Percentiles rank a stretch among this genome's conserved stretches.
These are phyloP conservation scores for Lanistes nyassanus DNA, from an alignment of 1,140 invertebrate genomes.

Conservation along the genomic window DNA sequence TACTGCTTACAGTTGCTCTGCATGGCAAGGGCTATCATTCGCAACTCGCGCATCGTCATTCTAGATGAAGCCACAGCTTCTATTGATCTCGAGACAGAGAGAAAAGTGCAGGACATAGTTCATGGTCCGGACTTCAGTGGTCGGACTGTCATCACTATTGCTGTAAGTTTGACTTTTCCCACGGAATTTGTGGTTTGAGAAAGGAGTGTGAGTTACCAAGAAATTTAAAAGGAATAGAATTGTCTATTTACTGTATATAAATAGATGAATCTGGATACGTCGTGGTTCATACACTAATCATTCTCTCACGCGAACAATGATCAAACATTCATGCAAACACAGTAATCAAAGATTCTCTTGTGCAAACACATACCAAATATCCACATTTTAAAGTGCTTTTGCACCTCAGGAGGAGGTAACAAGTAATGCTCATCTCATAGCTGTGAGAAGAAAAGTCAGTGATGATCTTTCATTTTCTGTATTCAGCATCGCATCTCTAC, in stretches of 20 bases:
- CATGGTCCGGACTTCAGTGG: conserved; percentile 63
- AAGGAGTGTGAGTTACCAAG: too few relatives aligned
- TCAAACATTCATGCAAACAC: too few relatives aligned
- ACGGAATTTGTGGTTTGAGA: too few relatives aligned
- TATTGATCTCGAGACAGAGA: conserved; percentile 67
- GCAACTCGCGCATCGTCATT: conserved; percentile 80
- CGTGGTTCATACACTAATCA: background rate
- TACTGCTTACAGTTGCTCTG: conserved; percentile 68
- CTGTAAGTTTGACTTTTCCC: conserved; percentile 51
- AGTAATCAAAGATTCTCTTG: too few relatives aligned
- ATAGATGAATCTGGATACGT: background rate
- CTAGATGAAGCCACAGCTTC: conserved; percentile 72
- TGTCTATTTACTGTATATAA: too few relatives aligned
- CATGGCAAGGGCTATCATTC: conserved; percentile 70
- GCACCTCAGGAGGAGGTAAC: background rate
- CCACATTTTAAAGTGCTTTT: background rate
- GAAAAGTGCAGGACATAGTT: conserved; percentile 66
- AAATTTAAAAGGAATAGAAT: too few relatives aligned
- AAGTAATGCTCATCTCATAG: background rate
- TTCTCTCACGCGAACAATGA: background rate
- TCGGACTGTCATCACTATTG: conserved; percentile 69
- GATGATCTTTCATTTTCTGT: conserved; percentile 22
- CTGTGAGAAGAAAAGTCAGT: background rate
- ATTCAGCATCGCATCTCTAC: conserved; percentile 62
- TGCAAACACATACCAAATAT: too few relatives aligned